Evolutionary conservation across 2,888 invertebrate genomes (phyloP), one percentile per base, ranked within the genome.

Genomic region (Amblyjoppa proteus): DNA sequence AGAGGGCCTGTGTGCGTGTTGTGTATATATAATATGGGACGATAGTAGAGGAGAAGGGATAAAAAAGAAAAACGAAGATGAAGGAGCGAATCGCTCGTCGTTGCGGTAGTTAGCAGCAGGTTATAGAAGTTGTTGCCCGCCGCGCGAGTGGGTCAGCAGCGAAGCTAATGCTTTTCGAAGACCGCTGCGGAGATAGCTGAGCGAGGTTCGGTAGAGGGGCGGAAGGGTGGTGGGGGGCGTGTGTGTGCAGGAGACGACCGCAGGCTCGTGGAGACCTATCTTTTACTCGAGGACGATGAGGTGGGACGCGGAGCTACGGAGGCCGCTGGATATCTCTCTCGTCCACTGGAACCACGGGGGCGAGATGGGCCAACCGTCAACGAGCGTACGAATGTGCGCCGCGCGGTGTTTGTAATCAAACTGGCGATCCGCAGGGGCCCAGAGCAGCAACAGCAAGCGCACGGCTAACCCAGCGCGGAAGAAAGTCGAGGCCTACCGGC

Each of bases 321-420:
- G 11, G 16, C 53, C 53, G 53, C 45, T 11, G 31, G 58, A 64
- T 71, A 66, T 73, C 9, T 64, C 9, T 64, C 64, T 64, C 34
- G 31, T 34, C 34, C 34, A 31, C 64, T 31, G 28, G 16, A 16
- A 16, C 4, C 64, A 9, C 34, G 25, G 25, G 71, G 31, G 61
- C 53, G 41, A 45, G 75, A 45, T 49, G 53, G 64, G 76, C 70
- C 25, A 51, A 73, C 69, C 74, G 51, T 25, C 49, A 74, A 51
- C 70, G 45, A 51, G 34, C n/a, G 28, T 77, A 69, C 69, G 70
- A 49, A 53, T 20, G 78, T 56, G 38, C 31, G 84, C 69, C 31
- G 84, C 69, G 82, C 75, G 89, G 87, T 88, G 90, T 90, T 91
- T 91, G 89, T 91, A 91, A 92, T 92, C 90, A 91, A 91, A 91